These are phyloP conservation scores for Eupithecia abbreviata DNA, from an alignment of 2,888 invertebrate species.

Conservation along the genomic window DNA sequence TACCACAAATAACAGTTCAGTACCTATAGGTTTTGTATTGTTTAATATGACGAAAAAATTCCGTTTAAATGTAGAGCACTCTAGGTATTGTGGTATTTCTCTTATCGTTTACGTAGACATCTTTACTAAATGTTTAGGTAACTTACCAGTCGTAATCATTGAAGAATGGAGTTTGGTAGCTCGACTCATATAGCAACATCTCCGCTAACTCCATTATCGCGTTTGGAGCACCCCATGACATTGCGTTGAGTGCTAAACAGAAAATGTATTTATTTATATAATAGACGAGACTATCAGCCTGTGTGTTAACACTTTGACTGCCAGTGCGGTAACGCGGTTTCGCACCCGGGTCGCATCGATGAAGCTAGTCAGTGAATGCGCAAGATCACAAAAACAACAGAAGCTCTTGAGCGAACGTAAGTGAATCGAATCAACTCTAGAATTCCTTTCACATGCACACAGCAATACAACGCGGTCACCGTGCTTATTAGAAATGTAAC, in stretches of 20 bases:
- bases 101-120: neutral
- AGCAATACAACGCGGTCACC: neutral
- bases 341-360: neutral
- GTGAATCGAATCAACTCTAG: neutral
- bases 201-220: conserved; percentile 70
- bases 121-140: neutral
- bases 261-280: neutral
- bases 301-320: too few species aligned
- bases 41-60: neutral
- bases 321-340: too few species aligned
- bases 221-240: conserved; percentile 76
- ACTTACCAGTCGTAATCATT: conserved; percentile 78
- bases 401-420: neutral
- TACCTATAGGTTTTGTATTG: neutral
- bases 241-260: conserved; percentile 68
- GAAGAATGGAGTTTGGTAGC: conserved; percentile 76
- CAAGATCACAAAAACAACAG: too few species aligned
- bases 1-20: neutral
- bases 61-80: neutral
- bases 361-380: neutral
- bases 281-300: too few species aligned
- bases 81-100: neutral
- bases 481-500: neutral
- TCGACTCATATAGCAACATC: conserved; percentile 69
- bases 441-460: too few species aligned